A percentile compares a stretch with the other conserved stretches of the same genome.
phyloP scores from a whole-genome alignment of 2,113 vertebrate species.

The Formicarius rufipectus region DNA sequence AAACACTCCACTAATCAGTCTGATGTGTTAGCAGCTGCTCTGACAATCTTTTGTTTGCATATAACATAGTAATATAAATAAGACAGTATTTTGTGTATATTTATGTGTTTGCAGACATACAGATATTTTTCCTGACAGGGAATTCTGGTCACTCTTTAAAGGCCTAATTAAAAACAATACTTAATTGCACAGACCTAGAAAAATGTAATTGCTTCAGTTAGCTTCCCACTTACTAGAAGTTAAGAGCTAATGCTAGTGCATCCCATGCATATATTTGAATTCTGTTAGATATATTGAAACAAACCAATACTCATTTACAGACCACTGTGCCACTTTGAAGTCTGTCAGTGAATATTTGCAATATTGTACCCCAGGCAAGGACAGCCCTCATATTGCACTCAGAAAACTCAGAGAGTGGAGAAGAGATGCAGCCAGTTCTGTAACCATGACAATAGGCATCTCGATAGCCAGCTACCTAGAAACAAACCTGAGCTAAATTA shows the following conservation, averaged over 20 bases:
- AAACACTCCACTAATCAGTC: not conserved
- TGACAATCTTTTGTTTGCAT: not conserved
- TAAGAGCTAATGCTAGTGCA: not conserved
- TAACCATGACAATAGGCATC: conserved; percentile 12
- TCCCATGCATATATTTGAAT: not conserved
- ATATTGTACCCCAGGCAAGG: not conserved
- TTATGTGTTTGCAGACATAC: not conserved
- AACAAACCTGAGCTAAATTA: conserved; percentile 18
- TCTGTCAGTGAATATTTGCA: not conserved
- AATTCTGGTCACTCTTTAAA: not conserved
- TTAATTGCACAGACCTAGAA: not conserved
- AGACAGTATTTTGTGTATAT: not conserved
- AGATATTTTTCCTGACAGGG: not conserved
- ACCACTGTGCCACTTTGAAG: not conserved
- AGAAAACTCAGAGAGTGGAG: not conserved
- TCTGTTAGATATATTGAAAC: not conserved
- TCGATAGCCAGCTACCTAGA: not conserved
- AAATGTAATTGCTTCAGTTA: not conserved
- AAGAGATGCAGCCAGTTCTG: not conserved
- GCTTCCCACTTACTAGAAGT: not conserved
- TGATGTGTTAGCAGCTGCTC: not conserved
- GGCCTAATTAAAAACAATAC: not conserved
- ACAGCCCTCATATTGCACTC: not conserved
- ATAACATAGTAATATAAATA: not conserved
- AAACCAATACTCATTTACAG: not conserved